A percentile compares a stretch with the other conserved stretches of the same genome.
These are phyloP conservation scores for Anthopleura xanthogrammica DNA, from an alignment of 92 coral and sea anemone genomes.

Conservation along the genomic window DNA sequence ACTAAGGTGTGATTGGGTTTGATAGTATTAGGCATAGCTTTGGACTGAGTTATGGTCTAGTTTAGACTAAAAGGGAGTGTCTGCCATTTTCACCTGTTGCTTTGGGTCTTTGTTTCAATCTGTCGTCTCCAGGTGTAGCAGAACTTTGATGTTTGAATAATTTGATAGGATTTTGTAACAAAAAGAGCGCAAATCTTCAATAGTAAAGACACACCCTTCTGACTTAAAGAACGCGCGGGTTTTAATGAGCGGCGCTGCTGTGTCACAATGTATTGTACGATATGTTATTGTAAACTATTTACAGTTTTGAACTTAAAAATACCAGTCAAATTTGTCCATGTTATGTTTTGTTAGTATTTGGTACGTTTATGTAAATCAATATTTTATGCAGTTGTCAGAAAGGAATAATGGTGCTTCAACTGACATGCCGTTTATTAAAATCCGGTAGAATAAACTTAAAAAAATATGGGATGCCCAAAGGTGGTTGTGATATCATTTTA, in stretches of 20 bases:
- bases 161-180: constrained; percentile 22
- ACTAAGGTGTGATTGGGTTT: constrained; percentile 5
- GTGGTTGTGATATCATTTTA: too few relatives aligned
- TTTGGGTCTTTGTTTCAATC: background rate
- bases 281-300: background rate
- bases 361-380: background rate
- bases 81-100: constrained; percentile 28
- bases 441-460: too few relatives aligned
- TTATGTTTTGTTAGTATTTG: background rate
- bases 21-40: constrained; percentile 2
- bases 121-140: constrained; percentile 16
- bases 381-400: background rate
- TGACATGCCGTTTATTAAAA: too few relatives aligned
- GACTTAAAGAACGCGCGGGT: constrained; percentile 10
- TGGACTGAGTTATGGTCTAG: constrained; percentile 9
- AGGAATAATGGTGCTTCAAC: background rate
- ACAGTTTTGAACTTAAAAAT: background rate
- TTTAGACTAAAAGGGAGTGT: constrained; percentile 29
- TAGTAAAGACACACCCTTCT: constrained; percentile 27
- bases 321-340: background rate
- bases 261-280: background rate
- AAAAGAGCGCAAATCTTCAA: constrained; percentile 14
- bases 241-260: background rate
- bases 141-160: constrained; percentile 21
- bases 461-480: too few relatives aligned